phyloP scores from a whole-genome alignment of 1,140 invertebrate genomes.

The Cydia strobilella region DNA sequence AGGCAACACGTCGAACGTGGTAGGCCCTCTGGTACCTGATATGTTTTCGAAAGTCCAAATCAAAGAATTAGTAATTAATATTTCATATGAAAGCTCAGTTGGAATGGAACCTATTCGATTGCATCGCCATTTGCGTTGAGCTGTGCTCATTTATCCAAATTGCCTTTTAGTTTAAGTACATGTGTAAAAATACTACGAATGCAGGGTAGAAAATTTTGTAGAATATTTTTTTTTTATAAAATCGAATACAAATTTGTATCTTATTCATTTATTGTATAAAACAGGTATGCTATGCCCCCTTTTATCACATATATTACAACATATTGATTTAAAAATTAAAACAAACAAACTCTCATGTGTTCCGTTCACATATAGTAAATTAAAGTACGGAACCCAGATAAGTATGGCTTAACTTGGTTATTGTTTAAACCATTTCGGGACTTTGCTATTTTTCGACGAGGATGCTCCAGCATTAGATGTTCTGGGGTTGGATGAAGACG shows the following conservation, averaged over 20 bases:
- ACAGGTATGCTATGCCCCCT: background rate
- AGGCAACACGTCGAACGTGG: too few species aligned
- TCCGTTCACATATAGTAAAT: too few species aligned
- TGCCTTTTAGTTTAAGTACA: background rate
- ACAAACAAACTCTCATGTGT: too few species aligned
- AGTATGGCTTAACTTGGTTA: slow-evolving; percentile 30
- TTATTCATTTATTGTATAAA: slow-evolving; percentile 4
- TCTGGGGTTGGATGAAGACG: slow-evolving; percentile 40
- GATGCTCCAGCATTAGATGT: slow-evolving; percentile 41
- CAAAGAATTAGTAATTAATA: too few species aligned
- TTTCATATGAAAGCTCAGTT: too few species aligned
- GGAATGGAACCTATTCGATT: too few species aligned
- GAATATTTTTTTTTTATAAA: background rate
- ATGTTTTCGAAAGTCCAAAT: too few species aligned
- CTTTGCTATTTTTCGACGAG: slow-evolving; percentile 59
- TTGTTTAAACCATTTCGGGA: slow-evolving; percentile 72
- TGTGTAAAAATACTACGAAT: background rate
- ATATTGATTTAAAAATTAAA: too few species aligned
- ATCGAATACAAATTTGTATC: background rate
- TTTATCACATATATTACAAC: background rate
- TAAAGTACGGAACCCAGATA: too few species aligned
- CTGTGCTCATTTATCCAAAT: too few species aligned
- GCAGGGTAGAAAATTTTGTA: background rate
- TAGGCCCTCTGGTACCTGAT: too few species aligned
- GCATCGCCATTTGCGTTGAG: too few species aligned